A percentile compares a stretch with the other conserved stretches of the same genome.
phyloP scores from a whole-genome alignment of 2,113 vertebrate genomes.

The Prunella fulvescens region DNA sequence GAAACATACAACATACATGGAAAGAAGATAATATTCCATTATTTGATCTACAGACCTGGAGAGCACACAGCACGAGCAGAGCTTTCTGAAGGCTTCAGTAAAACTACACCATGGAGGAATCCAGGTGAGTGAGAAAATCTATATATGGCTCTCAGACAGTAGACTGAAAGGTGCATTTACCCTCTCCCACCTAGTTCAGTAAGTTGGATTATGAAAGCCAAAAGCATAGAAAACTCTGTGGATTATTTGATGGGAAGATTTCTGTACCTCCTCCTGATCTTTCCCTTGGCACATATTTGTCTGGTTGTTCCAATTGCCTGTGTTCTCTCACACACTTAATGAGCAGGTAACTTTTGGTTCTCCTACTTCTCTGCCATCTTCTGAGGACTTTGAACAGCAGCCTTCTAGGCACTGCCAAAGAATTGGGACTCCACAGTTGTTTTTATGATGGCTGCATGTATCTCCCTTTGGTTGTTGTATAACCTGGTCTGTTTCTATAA shows the following conservation, averaged over 20 bases:
- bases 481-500: neutral
- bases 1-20: neutral
- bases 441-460: neutral
- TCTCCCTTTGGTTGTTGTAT: neutral
- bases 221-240: neutral
- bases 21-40: neutral
- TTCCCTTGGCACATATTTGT: rapidly evolving
- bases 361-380: neutral
- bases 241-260: neutral
- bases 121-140: neutral
- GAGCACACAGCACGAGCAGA: neutral
- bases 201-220: neutral
- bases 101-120: neutral
- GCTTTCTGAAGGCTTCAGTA: neutral
- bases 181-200: neutral
- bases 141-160: neutral
- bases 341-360: neutral
- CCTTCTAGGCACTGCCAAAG: neutral
- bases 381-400: neutral
- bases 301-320: rapidly evolving
- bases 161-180: neutral
- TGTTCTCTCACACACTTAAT: neutral
- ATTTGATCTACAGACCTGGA: neutral
- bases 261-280: neutral
- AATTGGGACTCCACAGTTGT: neutral